Evolutionary conservation across 2,797 vertebrate genomes (phyloP), one percentile per base, ranked within the genome.

Genomic region (Pseudopleuronectes americanus): DNA sequence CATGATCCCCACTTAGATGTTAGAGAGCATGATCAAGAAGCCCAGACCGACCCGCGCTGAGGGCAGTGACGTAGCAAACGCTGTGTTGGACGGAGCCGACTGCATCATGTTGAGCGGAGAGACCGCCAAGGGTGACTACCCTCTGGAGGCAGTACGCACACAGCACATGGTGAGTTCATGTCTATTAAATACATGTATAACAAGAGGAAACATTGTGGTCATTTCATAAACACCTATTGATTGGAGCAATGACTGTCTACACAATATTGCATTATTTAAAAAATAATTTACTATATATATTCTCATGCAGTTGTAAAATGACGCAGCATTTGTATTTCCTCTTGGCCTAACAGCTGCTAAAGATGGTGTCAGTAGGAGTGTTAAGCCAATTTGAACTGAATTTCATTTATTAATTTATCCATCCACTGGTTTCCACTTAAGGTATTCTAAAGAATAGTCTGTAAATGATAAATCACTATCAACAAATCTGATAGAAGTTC

Each of bases 21-120:
- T 99, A 92, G 97, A 99, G 91, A 99, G 97, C 91, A 99, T 99
- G 97, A 98, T 99, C 88, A 98, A 98, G 94, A 99, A 98, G 69
- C 97, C 97, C 26, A 93, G 97, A 2, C 97, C 98, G 0, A 99
- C 98, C 0, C 96, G 97, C 0, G 97, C 98, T 0, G 97, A 99
- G 90, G 97, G 97, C 87, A 99, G 97, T 0, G 96, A 97, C 0
- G 96, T 97, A 31, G 96, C 96, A 57, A 97, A 97, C 0, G 96
- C 96, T 0, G 96, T 97, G 63, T 81, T 97, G 90, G 96, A 97
- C 1, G 96, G 96, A 3, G 96, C 96, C 0, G 96, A 97, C 91
- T 97, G 96, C 81, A 99, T 99, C 87, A 99, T 99, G 98, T 94
- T 99, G 21, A 99, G 97, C 0, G 97, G 98, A 51, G 97, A 99